phyloP scores from a whole-genome alignment of 2,888 invertebrate species.

The Micoletzkya japonica region DNA sequence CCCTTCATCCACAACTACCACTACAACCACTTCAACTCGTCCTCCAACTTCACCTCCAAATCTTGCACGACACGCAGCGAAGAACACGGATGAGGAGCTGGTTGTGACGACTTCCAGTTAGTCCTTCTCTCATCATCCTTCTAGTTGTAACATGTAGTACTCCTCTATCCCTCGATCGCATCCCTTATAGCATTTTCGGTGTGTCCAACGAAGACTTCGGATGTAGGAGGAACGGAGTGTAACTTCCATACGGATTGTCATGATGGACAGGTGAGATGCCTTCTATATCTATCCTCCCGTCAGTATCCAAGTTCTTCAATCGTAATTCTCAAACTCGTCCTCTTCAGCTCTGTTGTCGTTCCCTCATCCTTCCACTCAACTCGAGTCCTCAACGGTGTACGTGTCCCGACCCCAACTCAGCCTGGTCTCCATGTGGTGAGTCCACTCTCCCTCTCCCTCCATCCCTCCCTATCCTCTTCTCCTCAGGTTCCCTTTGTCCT shows the following conservation, averaged over 20 bases:
- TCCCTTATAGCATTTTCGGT: background rate
- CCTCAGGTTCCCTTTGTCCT: constrained; percentile 39
- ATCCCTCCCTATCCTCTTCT: constrained; percentile 45
- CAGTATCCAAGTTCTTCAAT: background rate
- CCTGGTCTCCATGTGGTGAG: constrained; percentile 43
- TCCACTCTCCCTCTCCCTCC: constrained; percentile 41
- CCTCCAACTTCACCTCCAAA: background rate
- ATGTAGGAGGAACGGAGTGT: constrained; percentile 45
- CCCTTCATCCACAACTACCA: background rate
- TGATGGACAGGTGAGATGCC: constrained; percentile 7
- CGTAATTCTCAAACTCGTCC: background rate
- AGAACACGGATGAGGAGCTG: constrained; percentile 6
- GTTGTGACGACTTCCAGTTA: constrained; percentile 5
- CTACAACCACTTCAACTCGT: background rate
- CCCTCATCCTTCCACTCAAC: constrained; percentile 42
- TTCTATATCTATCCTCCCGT: background rate
- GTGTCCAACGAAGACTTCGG: constrained; percentile 44
- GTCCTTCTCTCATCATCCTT: constrained; percentile 22
- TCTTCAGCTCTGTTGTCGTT: constrained; percentile 34
- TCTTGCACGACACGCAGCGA: background rate
- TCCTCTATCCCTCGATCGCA: background rate
- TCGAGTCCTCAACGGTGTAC: constrained; percentile 46
- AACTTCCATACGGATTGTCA: constrained; percentile 38
- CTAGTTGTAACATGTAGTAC: too few relatives aligned
- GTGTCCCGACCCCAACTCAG: constrained; percentile 45